Percentiles rank a stretch among this genome's conserved stretches.
These are phyloP conservation scores for Pentamera pediparva DNA, from an alignment of 53 echinoderm and acorn worm species.

Conservation along the genomic window DNA sequence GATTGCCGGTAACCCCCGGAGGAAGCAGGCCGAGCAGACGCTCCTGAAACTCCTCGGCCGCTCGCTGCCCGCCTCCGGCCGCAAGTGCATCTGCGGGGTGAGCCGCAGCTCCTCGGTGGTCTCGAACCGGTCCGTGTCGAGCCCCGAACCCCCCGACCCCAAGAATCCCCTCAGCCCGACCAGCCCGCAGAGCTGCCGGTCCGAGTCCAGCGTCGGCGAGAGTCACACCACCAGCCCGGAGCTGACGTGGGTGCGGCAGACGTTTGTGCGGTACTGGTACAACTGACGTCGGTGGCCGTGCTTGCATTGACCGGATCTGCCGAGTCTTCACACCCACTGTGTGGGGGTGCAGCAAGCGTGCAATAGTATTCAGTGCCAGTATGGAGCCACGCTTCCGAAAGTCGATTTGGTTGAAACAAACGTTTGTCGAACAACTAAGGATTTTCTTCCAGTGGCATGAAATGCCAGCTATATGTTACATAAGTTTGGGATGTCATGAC, in stretches of 20 bases:
- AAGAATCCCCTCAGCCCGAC: slow-evolving; percentile 71
- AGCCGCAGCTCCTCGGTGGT: slow-evolving; percentile 92
- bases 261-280: slow-evolving; percentile 94
- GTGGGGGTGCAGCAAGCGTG: too few species aligned
- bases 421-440: too few species aligned
- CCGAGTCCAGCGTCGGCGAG: slow-evolving; percentile 71
- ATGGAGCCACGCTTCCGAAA: too few species aligned
- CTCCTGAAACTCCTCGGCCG: slow-evolving; percentile 75
- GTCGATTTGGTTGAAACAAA: too few species aligned
- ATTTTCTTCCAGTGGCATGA: too few species aligned
- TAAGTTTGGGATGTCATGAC: too few species aligned
- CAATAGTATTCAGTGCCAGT: too few species aligned
- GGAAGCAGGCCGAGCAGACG: slow-evolving; percentile 78
- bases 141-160: slow-evolving; percentile 58
- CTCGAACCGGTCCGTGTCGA: slow-evolving; percentile 87
- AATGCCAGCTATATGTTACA: too few species aligned
- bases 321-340: too few species aligned
- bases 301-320: not conserved
- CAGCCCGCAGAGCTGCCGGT: slow-evolving; percentile 71
- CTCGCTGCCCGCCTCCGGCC: slow-evolving; percentile 79
- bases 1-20: slow-evolving; percentile 72
- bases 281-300: slow-evolving; percentile 47
- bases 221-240: slow-evolving; percentile 89
- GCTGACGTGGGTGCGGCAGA: slow-evolving; percentile 92
- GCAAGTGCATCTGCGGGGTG: slow-evolving; percentile 91